Base-by-base conservation (phyloP, 2,797 vertebrate species). In the Borostomias antarcticus region DNA sequence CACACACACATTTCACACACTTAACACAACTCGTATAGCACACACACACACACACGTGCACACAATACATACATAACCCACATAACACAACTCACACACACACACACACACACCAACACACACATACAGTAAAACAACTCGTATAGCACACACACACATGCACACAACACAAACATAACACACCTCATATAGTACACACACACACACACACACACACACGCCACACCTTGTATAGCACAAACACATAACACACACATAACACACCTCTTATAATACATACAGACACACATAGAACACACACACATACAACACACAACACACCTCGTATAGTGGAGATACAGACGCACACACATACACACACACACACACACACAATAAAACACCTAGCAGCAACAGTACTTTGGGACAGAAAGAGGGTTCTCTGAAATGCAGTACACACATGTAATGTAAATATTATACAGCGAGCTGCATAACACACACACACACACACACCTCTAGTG, bases 21-120 rank as follows among this genome's bases (percentile, higher is more conserved):
- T n/a, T n/a, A n/a, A n/a, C n/a, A n/a, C n/a, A n/a, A n/a, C n/a
- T n/a, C n/a, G n/a, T n/a, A n/a, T n/a, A n/a, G n/a, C 70, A 76
- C 79, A 73, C 77, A 77, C 71, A 63, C 67, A 64, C 35, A 72
- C 69, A 74, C 74, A 69, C 76, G 65, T 74, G 71, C 58, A 17
- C 32, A 11, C 28, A 32, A 69, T 77, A 76, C 76, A 79, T 74
- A 51, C 69, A 73, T 33, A 57, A 57, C n/a, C n/a, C n/a, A n/a
- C n/a, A n/a, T n/a, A 85, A 86, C 86, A 80, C 83, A 82, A 86
- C 86, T 86, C 77, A 80, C 57, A 79, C 82, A 78, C 82, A 56
- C 76, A 45, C 57, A 80, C n/a, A n/a, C n/a, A n/a, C n/a, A n/a
- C n/a, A n/a, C n/a, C n/a, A n/a, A n/a, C n/a, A n/a, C n/a, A n/a